Percentiles rank a stretch among this genome's conserved stretches.
These are phyloP conservation scores for Aeoliscus strigatus DNA, from an alignment of 2,797 vertebrate genomes.

Conservation along the genomic window DNA sequence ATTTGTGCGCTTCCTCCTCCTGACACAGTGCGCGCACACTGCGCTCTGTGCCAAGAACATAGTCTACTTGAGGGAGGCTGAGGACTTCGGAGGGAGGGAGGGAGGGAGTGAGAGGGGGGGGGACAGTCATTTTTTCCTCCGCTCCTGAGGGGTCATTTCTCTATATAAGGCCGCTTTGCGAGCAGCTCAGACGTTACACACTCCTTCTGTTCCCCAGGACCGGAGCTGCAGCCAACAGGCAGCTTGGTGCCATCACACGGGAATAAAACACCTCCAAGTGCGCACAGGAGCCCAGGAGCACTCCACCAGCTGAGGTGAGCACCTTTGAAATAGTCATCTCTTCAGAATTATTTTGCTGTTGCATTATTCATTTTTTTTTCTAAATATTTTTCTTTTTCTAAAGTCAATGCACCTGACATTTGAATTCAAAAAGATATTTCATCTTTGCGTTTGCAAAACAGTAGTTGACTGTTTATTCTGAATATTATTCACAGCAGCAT, in stretches of 20 bases:
- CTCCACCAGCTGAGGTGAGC: slow-evolving; percentile 47
- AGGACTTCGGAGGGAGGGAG: slow-evolving; percentile 34
- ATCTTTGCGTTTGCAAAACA: too few relatives aligned
- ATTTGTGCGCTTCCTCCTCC: slow-evolving; percentile 40
- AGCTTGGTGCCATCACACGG: slow-evolving; percentile 38
- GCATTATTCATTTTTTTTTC: too few relatives aligned
- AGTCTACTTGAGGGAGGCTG: slow-evolving; percentile 45
- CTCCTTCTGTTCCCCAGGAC: slow-evolving; percentile 44
- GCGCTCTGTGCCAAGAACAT: slow-evolving; percentile 60
- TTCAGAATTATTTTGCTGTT: too few relatives aligned
- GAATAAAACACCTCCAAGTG: slow-evolving; percentile 42
- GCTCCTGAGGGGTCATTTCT: slow-evolving; percentile 63
- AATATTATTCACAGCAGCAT: too few relatives aligned
- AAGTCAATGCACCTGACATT: too few relatives aligned
- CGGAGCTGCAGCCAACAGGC: slow-evolving; percentile 26
- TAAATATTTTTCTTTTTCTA: too few relatives aligned
- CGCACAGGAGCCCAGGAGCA: slow-evolving; percentile 4
- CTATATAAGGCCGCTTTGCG: slow-evolving; percentile 74
- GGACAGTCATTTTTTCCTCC: slow-evolving; percentile 46
- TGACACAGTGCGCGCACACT: slow-evolving; percentile 31
- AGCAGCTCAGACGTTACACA: slow-evolving; percentile 44
- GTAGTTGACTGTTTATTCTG: too few relatives aligned
- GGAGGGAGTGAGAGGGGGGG: slow-evolving; percentile 43
- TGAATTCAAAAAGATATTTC: too few relatives aligned
- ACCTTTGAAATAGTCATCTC: too few relatives aligned